Evolutionary conservation across 1,140 invertebrate species (phyloP).

Genomic region (Cecropterus lyciades): DNA sequence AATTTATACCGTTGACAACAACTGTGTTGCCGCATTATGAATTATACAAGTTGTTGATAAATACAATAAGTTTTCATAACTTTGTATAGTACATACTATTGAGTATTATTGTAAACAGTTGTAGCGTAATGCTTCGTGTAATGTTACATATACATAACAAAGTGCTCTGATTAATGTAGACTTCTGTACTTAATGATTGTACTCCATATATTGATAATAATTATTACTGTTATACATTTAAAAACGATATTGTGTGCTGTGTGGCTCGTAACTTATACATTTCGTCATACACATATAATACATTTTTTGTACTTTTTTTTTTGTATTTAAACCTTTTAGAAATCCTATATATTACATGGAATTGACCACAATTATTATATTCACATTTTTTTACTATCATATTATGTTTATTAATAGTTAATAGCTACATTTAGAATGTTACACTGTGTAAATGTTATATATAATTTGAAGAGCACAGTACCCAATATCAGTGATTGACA

Average conservation of each 20-base stretch:
- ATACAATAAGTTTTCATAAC: slow-evolving; percentile 49
- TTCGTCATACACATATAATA: no score
- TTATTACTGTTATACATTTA: slow-evolving; percentile 20
- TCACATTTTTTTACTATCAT: no score
- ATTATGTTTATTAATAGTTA: no score
- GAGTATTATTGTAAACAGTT: slow-evolving; percentile 49
- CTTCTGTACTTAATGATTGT: slow-evolving; percentile 69
- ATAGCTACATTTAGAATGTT: no score
- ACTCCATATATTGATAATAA: slow-evolving; percentile 50
- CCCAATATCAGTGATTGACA: slow-evolving; percentile 19
- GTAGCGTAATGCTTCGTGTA: slow-evolving; percentile 60
- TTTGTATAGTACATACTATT: slow-evolving; percentile 41
- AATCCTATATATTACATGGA: neutral
- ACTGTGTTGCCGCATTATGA: slow-evolving; percentile 43
- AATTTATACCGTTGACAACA: slow-evolving; percentile 1
- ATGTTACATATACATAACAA: slow-evolving; percentile 49
- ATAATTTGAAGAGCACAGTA: slow-evolving; percentile 5
- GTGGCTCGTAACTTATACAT: neutral
- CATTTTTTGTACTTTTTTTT: no score
- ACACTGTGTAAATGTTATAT: no score
- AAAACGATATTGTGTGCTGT: slow-evolving; percentile 4
- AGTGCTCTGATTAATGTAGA: slow-evolving; percentile 60
- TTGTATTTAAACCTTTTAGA: no score
- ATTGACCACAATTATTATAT: slow-evolving; percentile 4
- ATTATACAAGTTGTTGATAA: slow-evolving; percentile 53